These are phyloP conservation scores for Cyphomyrus plagiostoma DNA, from an alignment of 2,113 vertebrate genomes.

Conservation along the genomic window DNA sequence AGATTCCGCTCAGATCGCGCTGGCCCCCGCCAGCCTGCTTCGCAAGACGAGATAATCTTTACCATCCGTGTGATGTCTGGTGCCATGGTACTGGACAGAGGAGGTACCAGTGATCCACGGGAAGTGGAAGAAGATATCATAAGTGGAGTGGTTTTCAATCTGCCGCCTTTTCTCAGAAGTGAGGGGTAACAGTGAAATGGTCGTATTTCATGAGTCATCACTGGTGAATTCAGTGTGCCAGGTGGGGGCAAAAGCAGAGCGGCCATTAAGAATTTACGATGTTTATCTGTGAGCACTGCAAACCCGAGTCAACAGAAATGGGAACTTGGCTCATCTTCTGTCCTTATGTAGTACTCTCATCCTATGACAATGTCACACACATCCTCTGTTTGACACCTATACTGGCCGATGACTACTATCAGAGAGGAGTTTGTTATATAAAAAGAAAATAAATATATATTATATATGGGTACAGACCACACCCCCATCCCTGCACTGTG, in stretches of 20 bases:
- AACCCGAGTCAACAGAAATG: not conserved
- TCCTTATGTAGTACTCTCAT: not conserved
- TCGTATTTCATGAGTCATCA: not conserved
- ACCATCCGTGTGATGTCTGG: not conserved
- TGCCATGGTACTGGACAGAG: not conserved
- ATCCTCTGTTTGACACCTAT: not conserved
- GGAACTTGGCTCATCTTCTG: not conserved
- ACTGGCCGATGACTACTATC: not conserved
- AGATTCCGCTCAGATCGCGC: not conserved
- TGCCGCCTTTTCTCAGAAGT: not conserved
- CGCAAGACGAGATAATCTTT: not conserved
- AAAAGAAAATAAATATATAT: conserved; percentile 9
- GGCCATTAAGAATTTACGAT: not conserved
- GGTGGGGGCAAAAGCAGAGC: not conserved
- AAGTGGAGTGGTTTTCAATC: not conserved
- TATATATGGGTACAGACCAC: not conserved
- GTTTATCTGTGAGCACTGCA: not conserved
- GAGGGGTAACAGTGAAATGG: not conserved
- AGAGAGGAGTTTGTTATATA: not conserved
- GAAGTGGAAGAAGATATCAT: not conserved
- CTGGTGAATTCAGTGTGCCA: not conserved
- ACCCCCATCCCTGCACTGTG: not conserved
- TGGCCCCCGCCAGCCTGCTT: not conserved
- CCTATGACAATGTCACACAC: not conserved
- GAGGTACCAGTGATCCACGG: not conserved